These are phyloP conservation scores for Empidonax alnorum DNA, from an alignment of 2,113 vertebrate genomes.

Conservation along the genomic window DNA sequence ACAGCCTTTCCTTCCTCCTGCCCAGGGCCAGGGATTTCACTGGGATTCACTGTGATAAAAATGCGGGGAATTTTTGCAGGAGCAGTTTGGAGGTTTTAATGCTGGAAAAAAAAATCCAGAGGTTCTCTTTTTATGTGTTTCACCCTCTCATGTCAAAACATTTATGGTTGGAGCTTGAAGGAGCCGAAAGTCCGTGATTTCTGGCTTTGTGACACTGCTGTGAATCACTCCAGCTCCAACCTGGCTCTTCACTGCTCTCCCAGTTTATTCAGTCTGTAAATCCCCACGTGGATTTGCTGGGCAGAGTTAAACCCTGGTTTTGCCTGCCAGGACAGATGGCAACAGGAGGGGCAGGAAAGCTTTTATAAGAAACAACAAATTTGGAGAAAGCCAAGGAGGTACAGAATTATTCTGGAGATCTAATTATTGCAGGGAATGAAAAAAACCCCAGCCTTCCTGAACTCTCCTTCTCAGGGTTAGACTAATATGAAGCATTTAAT, in stretches of 20 bases:
- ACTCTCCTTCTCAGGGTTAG: constrained; percentile 17
- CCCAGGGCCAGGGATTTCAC: not conserved
- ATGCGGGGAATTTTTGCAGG: not conserved
- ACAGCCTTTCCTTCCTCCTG: not conserved
- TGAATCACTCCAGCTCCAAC: not conserved
- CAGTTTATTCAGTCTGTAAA: not conserved
- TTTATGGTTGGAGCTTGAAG: accelerated
- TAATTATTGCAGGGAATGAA: constrained; percentile 32
- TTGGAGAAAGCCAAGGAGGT: not conserved
- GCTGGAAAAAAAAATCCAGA: not conserved
- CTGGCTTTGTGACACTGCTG: not conserved
- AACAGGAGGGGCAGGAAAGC: not conserved
- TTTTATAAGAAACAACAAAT: not conserved
- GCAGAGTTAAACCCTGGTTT: not conserved
- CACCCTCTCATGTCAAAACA: accelerated
- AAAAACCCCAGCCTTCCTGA: constrained; percentile 7
- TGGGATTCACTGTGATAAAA: not conserved
- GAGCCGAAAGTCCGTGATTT: not conserved
- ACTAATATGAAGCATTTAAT: constrained; percentile 63
- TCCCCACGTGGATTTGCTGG: accelerated
- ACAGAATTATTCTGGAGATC: not conserved
- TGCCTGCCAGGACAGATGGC: not conserved
- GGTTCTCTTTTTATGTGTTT: not conserved
- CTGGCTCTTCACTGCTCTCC: not conserved
- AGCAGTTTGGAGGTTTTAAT: not conserved